Base-by-base conservation (phyloP, 2,888 invertebrate species). In the Monoplex corrugatus region DNA sequence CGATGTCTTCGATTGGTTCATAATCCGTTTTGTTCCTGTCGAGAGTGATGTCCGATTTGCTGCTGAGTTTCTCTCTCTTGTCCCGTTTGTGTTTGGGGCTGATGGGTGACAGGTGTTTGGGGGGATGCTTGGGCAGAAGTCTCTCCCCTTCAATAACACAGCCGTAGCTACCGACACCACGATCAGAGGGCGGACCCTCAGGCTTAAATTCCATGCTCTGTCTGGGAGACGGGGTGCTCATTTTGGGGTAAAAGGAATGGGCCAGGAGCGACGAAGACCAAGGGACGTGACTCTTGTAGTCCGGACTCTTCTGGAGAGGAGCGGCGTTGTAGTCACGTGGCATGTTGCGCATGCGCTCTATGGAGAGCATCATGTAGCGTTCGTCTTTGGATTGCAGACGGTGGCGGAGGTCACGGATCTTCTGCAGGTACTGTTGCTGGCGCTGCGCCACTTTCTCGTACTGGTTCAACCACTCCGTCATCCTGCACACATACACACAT, bases 1-100 rank as follows among this genome's bases (percentile, higher is more conserved):
- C 93, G 63, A 94, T 94, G 40, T 91, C 89, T 87, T 94, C 94
- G 63, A 94, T 93, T 0, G 93, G 92, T 90, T 94, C 94, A 80
- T 93, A 93, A 89, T 93, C 93, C 1, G 93, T 93, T 89, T 91
- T 92, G 90, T 92, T 92, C 32, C 91, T 90, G 8, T 91, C 89
- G 75, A 93, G 89, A 16, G 82, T 72, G 44, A 78, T 75, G 1
- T 82, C 80, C 1, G 83, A 19, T 16, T 32, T n/a, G 35, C n/a
- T 16, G 13, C 19, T 45, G 32, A 82, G 45, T n/a, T 85, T 84
- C 28, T 23, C 63, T n/a, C n/a, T 13, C 38, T 45, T 40, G 86
- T 44, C 86, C 35, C 19, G 43, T 44, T 43, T 40, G 23, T 75
- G 45, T 50, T n/a, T 57, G 5, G 75, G 6, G 23, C 10, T 35